A percentile compares a stretch with the other conserved stretches of the same genome.
Evolutionary conservation across 2,888 invertebrate genomes (phyloP).

Genomic region (Nemotelus pantherinus): DNA sequence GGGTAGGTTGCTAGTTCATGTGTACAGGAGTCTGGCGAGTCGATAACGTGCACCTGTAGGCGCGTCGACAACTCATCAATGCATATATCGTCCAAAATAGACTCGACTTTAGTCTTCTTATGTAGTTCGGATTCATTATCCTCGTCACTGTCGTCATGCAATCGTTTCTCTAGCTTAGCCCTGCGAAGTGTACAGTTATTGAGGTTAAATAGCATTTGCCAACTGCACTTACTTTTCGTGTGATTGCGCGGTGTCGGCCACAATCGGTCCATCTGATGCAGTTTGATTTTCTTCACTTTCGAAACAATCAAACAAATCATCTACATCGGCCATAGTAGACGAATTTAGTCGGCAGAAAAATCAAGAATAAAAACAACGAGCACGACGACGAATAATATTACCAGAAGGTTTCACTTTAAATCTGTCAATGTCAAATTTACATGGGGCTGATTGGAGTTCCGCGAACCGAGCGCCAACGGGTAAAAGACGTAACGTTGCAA

Average conservation of each 20-base stretch:
- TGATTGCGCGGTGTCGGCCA: slow-evolving; percentile 19
- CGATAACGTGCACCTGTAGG: slow-evolving; percentile 87
- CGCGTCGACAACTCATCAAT: slow-evolving; percentile 80
- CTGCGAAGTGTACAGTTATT: slow-evolving; percentile 31
- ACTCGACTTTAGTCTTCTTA: slow-evolving; percentile 57
- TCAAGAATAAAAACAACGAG: background rate
- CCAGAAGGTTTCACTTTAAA: background rate
- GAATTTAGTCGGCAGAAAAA: background rate
- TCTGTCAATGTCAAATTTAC: background rate
- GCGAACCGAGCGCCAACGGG: slow-evolving; percentile 5
- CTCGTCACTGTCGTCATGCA: slow-evolving; percentile 49
- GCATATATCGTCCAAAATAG: slow-evolving; percentile 66
- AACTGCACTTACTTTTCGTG: background rate
- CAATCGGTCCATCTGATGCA: slow-evolving; percentile 50
- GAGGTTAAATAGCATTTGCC: slow-evolving; percentile 39
- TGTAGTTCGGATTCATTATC: slow-evolving; percentile 47
- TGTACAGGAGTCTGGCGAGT: slow-evolving; percentile 91
- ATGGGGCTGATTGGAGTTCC: background rate
- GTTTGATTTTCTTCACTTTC: slow-evolving; percentile 56
- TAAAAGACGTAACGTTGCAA: no score
- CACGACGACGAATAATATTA: background rate
- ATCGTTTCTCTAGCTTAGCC: slow-evolving; percentile 48
- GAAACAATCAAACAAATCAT: slow-evolving; percentile 64
- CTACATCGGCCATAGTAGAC: slow-evolving; percentile 59
- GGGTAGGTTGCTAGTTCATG: slow-evolving; percentile 97